phyloP scores from a whole-genome alignment of 2,113 vertebrate species.

The Sorex fumeus region DNA sequence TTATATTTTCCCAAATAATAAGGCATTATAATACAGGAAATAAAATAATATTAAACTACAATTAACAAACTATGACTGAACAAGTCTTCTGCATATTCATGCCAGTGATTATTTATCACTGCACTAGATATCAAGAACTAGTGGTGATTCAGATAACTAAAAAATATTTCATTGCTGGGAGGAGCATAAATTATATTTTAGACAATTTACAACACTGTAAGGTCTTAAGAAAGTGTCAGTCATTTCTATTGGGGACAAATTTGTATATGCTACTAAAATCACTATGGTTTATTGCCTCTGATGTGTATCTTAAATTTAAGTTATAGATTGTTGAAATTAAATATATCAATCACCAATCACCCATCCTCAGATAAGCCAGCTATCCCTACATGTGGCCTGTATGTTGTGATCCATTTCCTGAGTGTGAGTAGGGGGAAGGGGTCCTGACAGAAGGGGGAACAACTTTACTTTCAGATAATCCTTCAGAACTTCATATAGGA shows the following conservation, averaged over 20 bases:
- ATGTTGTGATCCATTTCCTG: background rate
- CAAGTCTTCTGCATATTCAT: background rate
- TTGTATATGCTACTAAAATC: background rate
- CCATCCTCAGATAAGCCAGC: background rate
- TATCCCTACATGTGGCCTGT: background rate
- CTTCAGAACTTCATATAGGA: background rate
- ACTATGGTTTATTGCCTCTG: background rate
- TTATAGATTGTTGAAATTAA: background rate
- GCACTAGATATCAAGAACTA: background rate
- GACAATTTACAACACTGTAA: conserved; percentile 1
- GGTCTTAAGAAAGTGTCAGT: background rate
- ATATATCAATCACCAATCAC: background rate
- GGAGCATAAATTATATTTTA: background rate
- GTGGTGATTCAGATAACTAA: background rate
- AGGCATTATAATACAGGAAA: background rate
- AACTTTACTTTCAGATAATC: background rate
- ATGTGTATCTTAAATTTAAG: background rate
- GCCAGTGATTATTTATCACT: background rate
- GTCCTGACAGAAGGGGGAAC: background rate
- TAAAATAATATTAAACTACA: background rate
- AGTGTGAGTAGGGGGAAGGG: too few relatives aligned
- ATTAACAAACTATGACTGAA: conserved; percentile 21
- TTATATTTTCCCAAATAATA: conserved; percentile 38
- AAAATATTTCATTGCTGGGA: background rate
- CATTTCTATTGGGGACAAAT: background rate